phyloP scores from a whole-genome alignment of 1,140 invertebrate species.

The Eriocheir sinensis region DNA sequence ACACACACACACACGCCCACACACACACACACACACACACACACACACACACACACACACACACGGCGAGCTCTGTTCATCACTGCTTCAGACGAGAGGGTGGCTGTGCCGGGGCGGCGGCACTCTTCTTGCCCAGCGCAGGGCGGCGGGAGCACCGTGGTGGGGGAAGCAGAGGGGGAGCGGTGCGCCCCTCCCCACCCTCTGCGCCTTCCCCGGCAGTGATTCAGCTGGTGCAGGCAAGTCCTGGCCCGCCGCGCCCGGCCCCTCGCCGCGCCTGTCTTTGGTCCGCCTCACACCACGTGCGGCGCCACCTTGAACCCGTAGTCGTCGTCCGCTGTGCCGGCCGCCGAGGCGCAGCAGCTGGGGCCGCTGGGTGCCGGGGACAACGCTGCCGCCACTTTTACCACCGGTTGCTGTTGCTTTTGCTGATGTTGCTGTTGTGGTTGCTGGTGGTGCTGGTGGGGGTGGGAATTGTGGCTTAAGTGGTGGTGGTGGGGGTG shows the following conservation, averaged over 20 bases:
- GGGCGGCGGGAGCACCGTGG: constrained; percentile 29
- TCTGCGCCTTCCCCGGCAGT: constrained; percentile 51
- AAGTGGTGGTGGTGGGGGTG: background rate
- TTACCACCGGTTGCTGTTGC: background rate
- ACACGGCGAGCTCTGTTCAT: background rate
- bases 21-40: background rate
- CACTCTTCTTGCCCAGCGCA: background rate
- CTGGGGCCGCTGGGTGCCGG: background rate
- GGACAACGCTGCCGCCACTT: background rate
- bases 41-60: background rate
- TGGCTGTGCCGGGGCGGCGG: background rate
- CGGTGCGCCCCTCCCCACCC: background rate
- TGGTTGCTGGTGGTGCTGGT: background rate
- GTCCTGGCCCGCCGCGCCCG: background rate
- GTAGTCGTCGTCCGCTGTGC: constrained; percentile 67
- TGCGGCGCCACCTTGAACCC: constrained; percentile 73
- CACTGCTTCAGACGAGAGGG: background rate
- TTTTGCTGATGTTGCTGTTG: background rate
- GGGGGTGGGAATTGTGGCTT: background rate
- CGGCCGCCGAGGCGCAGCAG: constrained; percentile 59
- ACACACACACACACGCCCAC: background rate
- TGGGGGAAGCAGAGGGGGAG: background rate
- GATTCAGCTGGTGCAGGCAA: constrained; percentile 36
- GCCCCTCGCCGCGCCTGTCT: background rate
- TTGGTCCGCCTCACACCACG: constrained; percentile 53